Base-by-base conservation (phyloP, 2,888 invertebrate species). In the Polymixis flavicincta region DNA sequence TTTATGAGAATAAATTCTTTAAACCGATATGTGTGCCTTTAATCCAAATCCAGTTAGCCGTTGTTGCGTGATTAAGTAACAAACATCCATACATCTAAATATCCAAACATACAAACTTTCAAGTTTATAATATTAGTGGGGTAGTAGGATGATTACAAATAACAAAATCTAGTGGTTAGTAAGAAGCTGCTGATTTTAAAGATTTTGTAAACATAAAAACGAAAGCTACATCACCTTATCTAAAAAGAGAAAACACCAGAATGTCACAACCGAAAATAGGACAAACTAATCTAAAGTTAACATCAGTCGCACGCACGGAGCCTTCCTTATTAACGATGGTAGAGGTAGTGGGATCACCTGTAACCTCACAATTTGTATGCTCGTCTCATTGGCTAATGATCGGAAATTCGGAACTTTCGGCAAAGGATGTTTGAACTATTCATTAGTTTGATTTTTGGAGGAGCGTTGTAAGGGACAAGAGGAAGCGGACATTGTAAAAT, bases 381-480 rank as follows among this genome's bases (percentile, higher is more conserved):
- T 81, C 82, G 86, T 84, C 89, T 88, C 85, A 88, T 89, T 88
- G 78, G 69, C 83, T 88, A 87, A 90, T 89, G 87, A 89, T 85
- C 79, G 81, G 82, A 88, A 87, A 85, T 87, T 89, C 79, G 79
- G 83, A 87, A 87, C 84, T 87, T 88, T 83, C 42, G 74, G 68
- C 42, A 65, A 69, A 84, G 74, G 78, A 83, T 88, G 85, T 88
- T 88, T 87, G 84, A 67, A 83, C 82, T 73, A 82, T 84, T 78
- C 71, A 78, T 87, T 82, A 67, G 69, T 67, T 80, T 74, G 83
- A 81, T 87, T 85, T 82, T 80, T 65, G 73, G 73, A 19, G 14
- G 48, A 50, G 25, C 60, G 72, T 60, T 59, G 1, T 22, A 69
- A 32, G 1, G 14, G 1, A 64, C n/a, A n/a, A 59, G 32, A 28